Percentiles rank a stretch among this genome's conserved stretches.
Evolutionary conservation across 2,797 vertebrate genomes (phyloP).

Genomic region (Anabacerthia variegaticeps): DNA sequence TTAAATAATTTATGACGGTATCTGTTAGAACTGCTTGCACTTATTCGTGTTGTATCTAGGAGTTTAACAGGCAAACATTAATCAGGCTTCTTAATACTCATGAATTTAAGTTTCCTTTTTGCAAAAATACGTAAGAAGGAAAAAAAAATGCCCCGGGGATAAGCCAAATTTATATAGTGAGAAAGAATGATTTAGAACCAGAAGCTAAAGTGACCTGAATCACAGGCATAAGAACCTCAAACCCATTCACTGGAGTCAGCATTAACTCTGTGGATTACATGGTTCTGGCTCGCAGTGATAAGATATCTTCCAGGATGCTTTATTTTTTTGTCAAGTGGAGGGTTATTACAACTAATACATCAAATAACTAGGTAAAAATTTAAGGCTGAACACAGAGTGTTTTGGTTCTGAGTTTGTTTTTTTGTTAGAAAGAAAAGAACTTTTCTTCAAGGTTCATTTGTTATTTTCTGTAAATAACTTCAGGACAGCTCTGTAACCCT

Average conservation of each 20-base stretch:
- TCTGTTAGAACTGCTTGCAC: not conserved
- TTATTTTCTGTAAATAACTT: not conserved
- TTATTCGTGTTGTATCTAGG: not conserved
- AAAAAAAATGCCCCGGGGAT: not conserved
- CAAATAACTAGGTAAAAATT: not conserved
- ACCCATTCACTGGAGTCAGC: not conserved
- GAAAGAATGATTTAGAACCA: not conserved
- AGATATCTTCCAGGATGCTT: not conserved
- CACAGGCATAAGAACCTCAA: not conserved
- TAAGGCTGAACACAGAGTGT: not conserved
- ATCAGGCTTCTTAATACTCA: not conserved
- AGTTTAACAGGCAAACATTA: not conserved
- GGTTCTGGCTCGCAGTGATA: not conserved
- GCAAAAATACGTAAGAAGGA: not conserved
- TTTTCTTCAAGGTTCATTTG: not conserved
- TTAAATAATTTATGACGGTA: not conserved
- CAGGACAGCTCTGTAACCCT: not conserved
- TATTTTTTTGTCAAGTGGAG: not conserved
- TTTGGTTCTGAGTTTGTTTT: not conserved
- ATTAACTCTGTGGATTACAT: not conserved
- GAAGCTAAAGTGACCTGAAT: not conserved
- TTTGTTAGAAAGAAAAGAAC: not conserved
- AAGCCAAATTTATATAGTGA: not conserved
- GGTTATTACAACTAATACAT: not conserved
- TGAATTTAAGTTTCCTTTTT: not conserved